Conservation (phyloP, 2,888 invertebrate genomes). For the Xylota sylvarum region DNA sequence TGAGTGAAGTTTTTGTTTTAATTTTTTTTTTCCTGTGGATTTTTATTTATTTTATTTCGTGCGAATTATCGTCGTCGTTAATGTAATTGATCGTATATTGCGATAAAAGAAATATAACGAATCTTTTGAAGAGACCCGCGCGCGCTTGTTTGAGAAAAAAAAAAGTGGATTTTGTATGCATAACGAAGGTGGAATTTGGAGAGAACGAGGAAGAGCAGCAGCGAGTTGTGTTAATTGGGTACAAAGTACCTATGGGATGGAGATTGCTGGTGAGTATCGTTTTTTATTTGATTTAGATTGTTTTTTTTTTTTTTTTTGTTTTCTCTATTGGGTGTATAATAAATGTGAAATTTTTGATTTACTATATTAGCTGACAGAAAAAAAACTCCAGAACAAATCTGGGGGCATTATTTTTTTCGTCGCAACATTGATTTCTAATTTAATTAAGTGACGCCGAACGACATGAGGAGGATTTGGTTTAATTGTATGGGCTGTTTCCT, state of each 20-base stretch:
- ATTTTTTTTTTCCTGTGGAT: constrained; percentile 1
- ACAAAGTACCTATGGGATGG: constrained; percentile 75
- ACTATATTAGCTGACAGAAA: background rate
- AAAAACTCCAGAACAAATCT: background rate
- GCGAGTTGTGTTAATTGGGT: constrained; percentile 72
- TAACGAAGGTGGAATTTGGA: constrained; percentile 73
- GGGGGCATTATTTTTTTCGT: background rate
- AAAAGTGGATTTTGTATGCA: constrained; percentile 68
- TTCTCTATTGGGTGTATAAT: background rate
- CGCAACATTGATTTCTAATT: constrained; percentile 21
- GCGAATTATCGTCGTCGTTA: constrained; percentile 25
- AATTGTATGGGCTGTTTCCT: background rate
- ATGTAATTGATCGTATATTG: constrained; percentile 24
- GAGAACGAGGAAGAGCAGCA: constrained; percentile 69
- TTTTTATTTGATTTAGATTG: constrained; percentile 22
- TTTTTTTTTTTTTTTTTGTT: background rate
- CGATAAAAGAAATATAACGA: constrained; percentile 24
- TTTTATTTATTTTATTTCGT: constrained; percentile 29
- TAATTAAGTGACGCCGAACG: constrained; percentile 15
- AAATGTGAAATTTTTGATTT: background rate
- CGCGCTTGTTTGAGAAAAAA: constrained; percentile 9
- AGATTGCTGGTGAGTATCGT: constrained; percentile 63
- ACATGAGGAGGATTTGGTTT: background rate
- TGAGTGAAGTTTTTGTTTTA: constrained; percentile 27
- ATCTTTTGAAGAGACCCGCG: constrained; percentile 17